Percentiles rank a stretch among this genome's conserved stretches.
Evolutionary conservation across 2,113 vertebrate genomes (phyloP).

Genomic region (Heptranchias perlo): DNA sequence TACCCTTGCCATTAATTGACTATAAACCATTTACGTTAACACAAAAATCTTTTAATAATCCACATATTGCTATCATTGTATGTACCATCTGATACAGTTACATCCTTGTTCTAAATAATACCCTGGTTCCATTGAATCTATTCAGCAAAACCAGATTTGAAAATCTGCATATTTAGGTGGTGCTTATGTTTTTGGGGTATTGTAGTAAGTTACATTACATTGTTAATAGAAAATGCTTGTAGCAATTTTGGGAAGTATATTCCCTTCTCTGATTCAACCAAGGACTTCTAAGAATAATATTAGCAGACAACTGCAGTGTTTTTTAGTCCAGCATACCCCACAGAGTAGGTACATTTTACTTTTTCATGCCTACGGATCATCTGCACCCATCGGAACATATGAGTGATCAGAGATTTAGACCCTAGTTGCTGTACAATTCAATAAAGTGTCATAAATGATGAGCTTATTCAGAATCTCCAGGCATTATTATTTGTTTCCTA

Average conservation of each 20-base stretch:
- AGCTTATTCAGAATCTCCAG: neutral
- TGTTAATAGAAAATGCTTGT: neutral
- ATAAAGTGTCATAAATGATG: neutral
- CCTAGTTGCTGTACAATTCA: neutral
- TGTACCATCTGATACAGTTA: too few species aligned
- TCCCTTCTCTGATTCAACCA: neutral
- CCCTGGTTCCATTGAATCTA: neutral
- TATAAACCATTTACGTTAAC: too few species aligned
- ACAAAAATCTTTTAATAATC: too few species aligned
- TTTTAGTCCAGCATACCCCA: neutral
- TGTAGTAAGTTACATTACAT: neutral
- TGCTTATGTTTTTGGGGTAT: neutral
- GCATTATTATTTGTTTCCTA: neutral
- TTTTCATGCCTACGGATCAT: neutral
- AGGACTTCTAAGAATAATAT: neutral
- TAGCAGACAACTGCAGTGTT: neutral
- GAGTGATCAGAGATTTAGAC: neutral
- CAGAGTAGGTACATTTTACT: neutral
- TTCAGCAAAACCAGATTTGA: neutral
- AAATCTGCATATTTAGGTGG: neutral
- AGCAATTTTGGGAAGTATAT: neutral
- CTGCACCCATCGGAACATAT: neutral
- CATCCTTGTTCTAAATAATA: neutral
- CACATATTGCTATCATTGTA: too few species aligned
- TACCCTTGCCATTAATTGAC: too few species aligned